Evolutionary conservation across 2,113 vertebrate species (phyloP).

Genomic region (Zootoca vivipara): DNA sequence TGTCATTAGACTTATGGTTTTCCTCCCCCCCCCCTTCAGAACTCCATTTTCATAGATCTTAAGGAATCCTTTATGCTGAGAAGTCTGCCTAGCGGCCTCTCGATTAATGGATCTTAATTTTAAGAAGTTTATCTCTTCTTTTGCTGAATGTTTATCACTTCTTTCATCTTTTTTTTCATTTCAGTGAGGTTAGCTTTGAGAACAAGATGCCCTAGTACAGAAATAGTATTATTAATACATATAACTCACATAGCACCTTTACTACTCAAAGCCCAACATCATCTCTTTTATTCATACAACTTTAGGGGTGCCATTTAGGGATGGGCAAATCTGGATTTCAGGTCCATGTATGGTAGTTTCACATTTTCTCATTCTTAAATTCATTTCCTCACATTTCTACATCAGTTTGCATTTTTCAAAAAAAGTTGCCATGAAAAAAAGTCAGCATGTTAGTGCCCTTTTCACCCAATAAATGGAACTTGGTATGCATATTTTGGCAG

Average conservation of each 20-base stretch:
- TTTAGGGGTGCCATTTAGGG: background rate
- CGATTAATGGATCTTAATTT: background rate
- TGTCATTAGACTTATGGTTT: background rate
- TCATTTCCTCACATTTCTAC: too few relatives aligned
- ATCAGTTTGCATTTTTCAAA: too few relatives aligned
- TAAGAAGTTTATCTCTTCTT: conserved; percentile 6
- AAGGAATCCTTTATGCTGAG: background rate
- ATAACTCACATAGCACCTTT: background rate
- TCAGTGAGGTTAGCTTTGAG: background rate
- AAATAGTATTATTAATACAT: background rate
- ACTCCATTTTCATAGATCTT: conserved; percentile 10
- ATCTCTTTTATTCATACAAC: background rate
- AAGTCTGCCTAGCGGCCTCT: background rate
- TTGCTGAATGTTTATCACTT: background rate
- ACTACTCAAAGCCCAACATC: background rate
- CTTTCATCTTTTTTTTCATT: conserved; percentile 10
- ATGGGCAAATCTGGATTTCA: background rate
- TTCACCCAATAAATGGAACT: too few relatives aligned
- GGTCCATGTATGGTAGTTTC: background rate
- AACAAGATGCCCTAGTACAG: background rate
- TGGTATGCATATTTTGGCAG: too few relatives aligned
- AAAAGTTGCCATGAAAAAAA: too few relatives aligned
- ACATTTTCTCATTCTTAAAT: too few relatives aligned
- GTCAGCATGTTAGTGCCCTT: too few relatives aligned
- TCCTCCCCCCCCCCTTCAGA: background rate